Percentiles rank a stretch among this genome's conserved stretches.
These are phyloP conservation scores for Pandemis corylana DNA, from an alignment of 2,888 invertebrate genomes.

Conservation along the genomic window DNA sequence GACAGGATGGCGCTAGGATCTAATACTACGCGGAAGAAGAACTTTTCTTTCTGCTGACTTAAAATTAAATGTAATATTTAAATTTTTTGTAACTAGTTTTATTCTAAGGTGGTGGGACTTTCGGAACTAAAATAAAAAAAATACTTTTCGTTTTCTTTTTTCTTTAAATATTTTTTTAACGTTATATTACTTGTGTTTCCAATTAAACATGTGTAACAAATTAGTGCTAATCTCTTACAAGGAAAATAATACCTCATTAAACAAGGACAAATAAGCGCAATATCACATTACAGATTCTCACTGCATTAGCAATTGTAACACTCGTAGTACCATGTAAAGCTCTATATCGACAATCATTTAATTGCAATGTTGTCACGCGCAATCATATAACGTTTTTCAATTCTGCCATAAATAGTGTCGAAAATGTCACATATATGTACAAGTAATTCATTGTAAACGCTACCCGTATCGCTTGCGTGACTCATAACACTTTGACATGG, in stretches of 20 bases:
- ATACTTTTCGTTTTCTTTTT: no score
- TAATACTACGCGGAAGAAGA: no score
- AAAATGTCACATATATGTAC: background rate
- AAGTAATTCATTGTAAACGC: conserved; percentile 2
- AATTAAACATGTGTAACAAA: background rate
- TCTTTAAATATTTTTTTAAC: no score
- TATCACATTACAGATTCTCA: conserved; percentile 17
- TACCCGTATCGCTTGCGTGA: conserved; percentile 57
- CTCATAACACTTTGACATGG: conserved; percentile 47
- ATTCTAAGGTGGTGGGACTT: no score
- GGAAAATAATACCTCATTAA: conserved; percentile 11
- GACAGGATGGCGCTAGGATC: no score
- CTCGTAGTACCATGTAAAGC: conserved; percentile 1
- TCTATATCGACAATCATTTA: background rate
- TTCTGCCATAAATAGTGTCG: background rate
- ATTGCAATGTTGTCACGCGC: background rate
- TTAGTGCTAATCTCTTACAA: conserved; percentile 8
- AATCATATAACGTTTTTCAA: background rate
- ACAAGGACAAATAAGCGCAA: conserved; percentile 7
- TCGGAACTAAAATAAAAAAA: no score
- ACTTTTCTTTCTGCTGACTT: no score
- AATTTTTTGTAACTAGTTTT: no score
- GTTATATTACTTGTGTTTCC: background rate
- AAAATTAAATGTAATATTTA: no score
- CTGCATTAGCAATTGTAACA: conserved; percentile 18